These are phyloP conservation scores for Nannobrachium achirus DNA, from an alignment of 2,113 vertebrate genomes.

Conservation along the genomic window DNA sequence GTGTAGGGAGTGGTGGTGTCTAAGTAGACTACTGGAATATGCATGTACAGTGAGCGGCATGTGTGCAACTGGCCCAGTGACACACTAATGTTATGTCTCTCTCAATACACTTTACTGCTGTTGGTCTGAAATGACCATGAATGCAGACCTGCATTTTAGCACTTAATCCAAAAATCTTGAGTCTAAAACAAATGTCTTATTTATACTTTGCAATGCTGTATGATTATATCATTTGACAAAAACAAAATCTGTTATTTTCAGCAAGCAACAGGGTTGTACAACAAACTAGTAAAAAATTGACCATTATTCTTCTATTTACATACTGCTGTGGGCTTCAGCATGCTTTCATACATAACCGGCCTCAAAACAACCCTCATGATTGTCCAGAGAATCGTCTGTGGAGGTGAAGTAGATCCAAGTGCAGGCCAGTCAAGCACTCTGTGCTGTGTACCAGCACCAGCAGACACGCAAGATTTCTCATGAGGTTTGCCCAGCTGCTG, in stretches of 20 bases:
- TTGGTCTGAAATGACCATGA: conserved; percentile 46
- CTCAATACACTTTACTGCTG: conserved; percentile 33
- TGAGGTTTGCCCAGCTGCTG: conserved; percentile 43
- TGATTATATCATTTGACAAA: too few species aligned
- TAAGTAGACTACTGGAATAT: conserved; percentile 58
- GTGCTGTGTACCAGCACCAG: conserved; percentile 23
- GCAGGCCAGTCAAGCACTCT: conserved; percentile 28
- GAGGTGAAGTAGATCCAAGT: conserved; percentile 10
- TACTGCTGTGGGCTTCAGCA: too few species aligned
- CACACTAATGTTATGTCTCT: conserved; percentile 63
- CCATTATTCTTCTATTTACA: too few species aligned
- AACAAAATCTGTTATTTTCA: too few species aligned
- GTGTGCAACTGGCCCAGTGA: conserved; percentile 48
- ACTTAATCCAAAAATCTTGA: too few species aligned
- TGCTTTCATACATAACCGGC: conserved; percentile 8
- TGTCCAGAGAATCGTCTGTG: conserved; percentile 16
- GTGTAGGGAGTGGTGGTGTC: conserved; percentile 36
- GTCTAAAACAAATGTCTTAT: too few species aligned
- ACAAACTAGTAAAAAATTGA: too few species aligned
- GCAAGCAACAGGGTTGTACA: too few species aligned
- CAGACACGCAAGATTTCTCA: conserved; percentile 30
- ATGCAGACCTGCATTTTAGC: background rate
- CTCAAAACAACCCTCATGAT: conserved; percentile 38
- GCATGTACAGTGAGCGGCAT: conserved; percentile 57
- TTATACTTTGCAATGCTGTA: too few species aligned